phyloP scores from a whole-genome alignment of 1,140 invertebrate genomes.

The Schlechtendalia chinensis region DNA sequence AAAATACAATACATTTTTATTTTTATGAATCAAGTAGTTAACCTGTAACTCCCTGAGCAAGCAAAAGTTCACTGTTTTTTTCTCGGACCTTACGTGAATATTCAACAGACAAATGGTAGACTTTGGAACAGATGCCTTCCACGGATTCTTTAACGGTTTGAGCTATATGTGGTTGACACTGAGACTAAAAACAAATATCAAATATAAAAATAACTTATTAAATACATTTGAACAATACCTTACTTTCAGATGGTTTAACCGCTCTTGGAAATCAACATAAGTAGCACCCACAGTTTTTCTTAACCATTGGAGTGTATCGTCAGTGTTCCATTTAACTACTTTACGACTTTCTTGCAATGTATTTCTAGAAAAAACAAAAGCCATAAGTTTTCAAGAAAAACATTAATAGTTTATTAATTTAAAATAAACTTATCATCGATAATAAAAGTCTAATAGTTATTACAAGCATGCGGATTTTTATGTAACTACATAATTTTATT shows the following conservation, averaged over 20 bases:
- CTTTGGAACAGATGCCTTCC: slow-evolving; percentile 92
- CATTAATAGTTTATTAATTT: no score
- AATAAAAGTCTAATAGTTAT: no score
- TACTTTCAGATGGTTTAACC: slow-evolving; percentile 69
- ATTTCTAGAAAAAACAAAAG: slow-evolving; percentile 60
- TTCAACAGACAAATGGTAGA: slow-evolving; percentile 88
- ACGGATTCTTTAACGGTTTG: slow-evolving; percentile 92
- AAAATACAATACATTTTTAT: background rate
- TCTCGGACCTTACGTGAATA: slow-evolving; percentile 88
- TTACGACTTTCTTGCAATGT: slow-evolving; percentile 91
- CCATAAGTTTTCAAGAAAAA: no score
- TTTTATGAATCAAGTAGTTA: background rate
- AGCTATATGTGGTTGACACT: slow-evolving; percentile 91
- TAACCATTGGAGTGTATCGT: slow-evolving; percentile 95
- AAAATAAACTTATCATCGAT: no score
- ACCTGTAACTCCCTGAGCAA: slow-evolving; percentile 78
- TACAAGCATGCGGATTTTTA: no score
- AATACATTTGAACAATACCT: slow-evolving; percentile 42
- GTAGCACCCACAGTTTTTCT: slow-evolving; percentile 90
- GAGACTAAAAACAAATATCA: slow-evolving; percentile 65
- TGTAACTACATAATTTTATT: no score
- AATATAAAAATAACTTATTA: slow-evolving; percentile 5
- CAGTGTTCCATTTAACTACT: slow-evolving; percentile 97
- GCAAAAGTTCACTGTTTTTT: slow-evolving; percentile 79
- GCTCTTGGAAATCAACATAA: slow-evolving; percentile 91